Base-by-base conservation (phyloP, 1,140 invertebrate genomes). In the Paramacrobiotus metropolitanus region DNA sequence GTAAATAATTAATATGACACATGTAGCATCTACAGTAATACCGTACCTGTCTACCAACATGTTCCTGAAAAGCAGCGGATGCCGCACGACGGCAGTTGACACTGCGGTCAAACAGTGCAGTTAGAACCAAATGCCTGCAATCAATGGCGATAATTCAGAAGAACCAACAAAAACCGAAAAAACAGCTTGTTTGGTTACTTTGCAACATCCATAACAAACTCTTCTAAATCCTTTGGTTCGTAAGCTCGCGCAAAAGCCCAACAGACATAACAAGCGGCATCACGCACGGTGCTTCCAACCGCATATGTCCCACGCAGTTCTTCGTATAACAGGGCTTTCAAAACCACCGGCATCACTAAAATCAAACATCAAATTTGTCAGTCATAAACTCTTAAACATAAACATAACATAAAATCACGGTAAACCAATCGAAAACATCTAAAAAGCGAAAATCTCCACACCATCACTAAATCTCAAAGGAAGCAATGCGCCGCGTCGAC, bases 231-330 rank as follows among this genome's bases (percentile, higher is more conserved):
- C 34, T 79, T 68, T 0, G 84, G 83, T 67, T 94, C 86, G 73
- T 95, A 98, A 0, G 93, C 91, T 63, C 95, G 77, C 1, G 93
- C 92, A 77, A 98, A 92, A 1, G 94, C 83, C 94, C 94, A 99
- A 65, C 87, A 89, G 64, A 96, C 88, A 72, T 97, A 98, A 72
- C 92, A 97, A 9, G 94, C 92, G 0, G 93, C 82, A 77, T 98
- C 94, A 63, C 94, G 78, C 18, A 97, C 90, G 69, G 92, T 84
- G 44, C 84, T 80, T 1, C 90, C 91, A 21, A 92, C 83, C 0
- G 88, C 89, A 68, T 74, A 80, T 65, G 82, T 82, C 0, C 88
- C 88, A 68, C 83, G 77, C 60, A 84, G 81, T 74, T 96, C 89
- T 70, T 98, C 93, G 70, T 92, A 96, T 21, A 85, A 79, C 15